Percentiles rank a stretch among this genome's conserved stretches.
Evolutionary conservation across 2,888 invertebrate species (phyloP).

Genomic region (Halictus ligatus): DNA sequence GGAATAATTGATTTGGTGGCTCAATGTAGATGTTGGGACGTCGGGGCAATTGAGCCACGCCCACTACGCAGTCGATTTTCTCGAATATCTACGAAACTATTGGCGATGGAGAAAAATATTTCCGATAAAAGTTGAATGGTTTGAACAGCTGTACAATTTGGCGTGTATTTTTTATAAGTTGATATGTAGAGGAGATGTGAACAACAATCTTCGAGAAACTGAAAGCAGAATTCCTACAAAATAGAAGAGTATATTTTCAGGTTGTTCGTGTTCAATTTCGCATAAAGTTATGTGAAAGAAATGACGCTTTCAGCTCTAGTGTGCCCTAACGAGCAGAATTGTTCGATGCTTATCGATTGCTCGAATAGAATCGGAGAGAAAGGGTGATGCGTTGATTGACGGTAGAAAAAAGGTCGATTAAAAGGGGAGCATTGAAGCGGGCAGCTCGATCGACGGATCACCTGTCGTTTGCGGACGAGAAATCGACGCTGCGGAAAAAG

Average conservation of each 20-base stretch:
- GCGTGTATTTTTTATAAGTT: not conserved
- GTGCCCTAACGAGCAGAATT: not conserved
- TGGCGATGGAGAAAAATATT: not conserved
- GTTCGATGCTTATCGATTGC: not conserved
- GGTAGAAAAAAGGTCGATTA: conserved; percentile 14
- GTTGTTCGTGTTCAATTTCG: too few species aligned
- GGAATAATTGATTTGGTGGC: not conserved
- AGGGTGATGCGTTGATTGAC: not conserved
- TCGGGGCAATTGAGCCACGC: not conserved
- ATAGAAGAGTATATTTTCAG: too few species aligned
- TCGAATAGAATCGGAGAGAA: not conserved
- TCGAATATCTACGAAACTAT: not conserved
- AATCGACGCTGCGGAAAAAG: conserved; percentile 50
- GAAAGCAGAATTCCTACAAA: too few species aligned
- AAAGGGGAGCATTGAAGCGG: conserved; percentile 27
- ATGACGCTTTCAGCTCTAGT: not conserved
- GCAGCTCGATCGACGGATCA: conserved; percentile 24
- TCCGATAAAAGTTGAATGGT: not conserved
- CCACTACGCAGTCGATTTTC: not conserved
- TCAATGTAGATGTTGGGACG: not conserved
- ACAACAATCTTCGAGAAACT: too few species aligned
- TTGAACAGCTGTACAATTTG: not conserved
- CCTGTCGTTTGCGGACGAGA: conserved; percentile 53
- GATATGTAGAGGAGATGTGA: not conserved
- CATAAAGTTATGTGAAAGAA: too few species aligned